Evolutionary conservation across 2,113 vertebrate genomes (phyloP), one percentile per base, ranked within the genome.

Genomic region (Oncorhynchus mykiss): DNA sequence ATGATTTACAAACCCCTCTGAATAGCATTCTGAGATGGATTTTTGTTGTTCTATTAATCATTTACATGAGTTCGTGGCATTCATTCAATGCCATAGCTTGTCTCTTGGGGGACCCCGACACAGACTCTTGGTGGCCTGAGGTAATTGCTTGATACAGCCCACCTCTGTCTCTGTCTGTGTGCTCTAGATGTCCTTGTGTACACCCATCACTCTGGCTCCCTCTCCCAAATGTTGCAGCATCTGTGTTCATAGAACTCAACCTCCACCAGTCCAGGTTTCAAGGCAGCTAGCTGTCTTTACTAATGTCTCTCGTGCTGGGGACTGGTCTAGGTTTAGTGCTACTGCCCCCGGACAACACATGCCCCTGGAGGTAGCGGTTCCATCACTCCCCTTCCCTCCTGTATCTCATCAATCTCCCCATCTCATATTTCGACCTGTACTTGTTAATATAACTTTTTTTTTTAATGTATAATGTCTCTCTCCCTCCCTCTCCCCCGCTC

Each of bases 221-320:
- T 29, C 25, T 18, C 29, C 65, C 65, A 67, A 67, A 67, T 67
- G 65, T 67, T 13, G 14, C 65, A 22, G 62, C 62, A 65, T 65
- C 62, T 65, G 25, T 65, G 62, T 65, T 25, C 62, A 31, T 29
- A 18, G n/a, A 67, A 67, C 29, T 67, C 29, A 14, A 54, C 51
- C 3, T 67, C 29, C 51, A 54, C 51, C 14, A 54, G 51, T 54
- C 3, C 49, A 51, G 49, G 39, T 39, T 39, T 39, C 39, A 39
- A 39, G 39, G 39, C 39, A 39, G 39, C 39, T 39, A 39, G 7
- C 62, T 64, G 62, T 64, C n/a, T 25, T 25, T 5, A 12, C 60
- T 25, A 64, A 64, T 64, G 62, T n/a, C 8, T 39, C 39, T 39
- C 39, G 39, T 39, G 39, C 39, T 9, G 39, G 39, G 39, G 39